Evolutionary conservation across 2,888 invertebrate species (phyloP), one percentile per base, ranked within the genome.

Genomic region (Oscheius sp.): DNA sequence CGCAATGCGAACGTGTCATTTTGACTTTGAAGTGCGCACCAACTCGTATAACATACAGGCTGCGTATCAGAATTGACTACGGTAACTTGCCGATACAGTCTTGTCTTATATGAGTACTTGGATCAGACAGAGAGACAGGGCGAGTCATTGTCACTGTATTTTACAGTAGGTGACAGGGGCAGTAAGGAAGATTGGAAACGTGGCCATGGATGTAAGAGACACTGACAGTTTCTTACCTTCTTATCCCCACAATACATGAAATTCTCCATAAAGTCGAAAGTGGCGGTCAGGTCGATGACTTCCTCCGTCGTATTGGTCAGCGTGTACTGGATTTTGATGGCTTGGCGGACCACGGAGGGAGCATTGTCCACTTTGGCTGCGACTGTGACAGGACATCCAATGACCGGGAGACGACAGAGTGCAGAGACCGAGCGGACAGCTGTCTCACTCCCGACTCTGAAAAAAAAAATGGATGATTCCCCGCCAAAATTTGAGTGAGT

Each of bases 191-290:
- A 42, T 7, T 42, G 7, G 42, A 42, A 42, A 3, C 7, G 21
- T 21, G 21, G 21, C 21, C 21, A 21, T 21, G 21, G 21, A 21
- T 21, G 55, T 29, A 32, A 55, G 55, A 55, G 55, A 55, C 29
- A 55, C 21, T 29, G 21, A 55, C 7, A 21, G 21, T 10, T 33
- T 2, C 21, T 48, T 60, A 81, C 83, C 80, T 77, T 79, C 73
- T 80, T 58, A 13, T 80, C 79, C 21, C 83, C 83, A 29, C 76
- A 74, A 62, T 82, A 84, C 76, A 84, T 82, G 72, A 79, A 82
- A 10, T 73, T 73, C n/a, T 84, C 83, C 48, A 79, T 74, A 47
- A 81, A 68, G 4, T 84, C 83, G 62, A 82, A 81, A n/a, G 74
- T 62, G 21, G 66, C 59, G 5, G 76, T 73, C 32, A 82, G 47